Evolutionary conservation across 2,113 vertebrate genomes (phyloP).

Genomic region (Eudorcas thomsonii): DNA sequence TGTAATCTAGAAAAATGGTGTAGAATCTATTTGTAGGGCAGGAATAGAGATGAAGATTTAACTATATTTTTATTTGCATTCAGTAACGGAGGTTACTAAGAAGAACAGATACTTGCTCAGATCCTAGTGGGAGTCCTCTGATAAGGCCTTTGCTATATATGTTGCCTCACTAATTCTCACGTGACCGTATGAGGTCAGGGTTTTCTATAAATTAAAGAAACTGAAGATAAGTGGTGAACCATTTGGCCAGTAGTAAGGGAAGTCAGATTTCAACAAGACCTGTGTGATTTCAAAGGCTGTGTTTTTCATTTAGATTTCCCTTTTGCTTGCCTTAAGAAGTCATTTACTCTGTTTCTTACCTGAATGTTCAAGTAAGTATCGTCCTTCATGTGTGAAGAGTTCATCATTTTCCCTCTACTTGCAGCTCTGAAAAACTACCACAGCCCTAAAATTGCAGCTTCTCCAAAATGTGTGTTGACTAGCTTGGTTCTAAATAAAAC

Average conservation of each 20-base stretch:
- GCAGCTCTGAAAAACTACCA: not conserved
- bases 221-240: rapidly evolving
- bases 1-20: not conserved
- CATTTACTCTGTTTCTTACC: not conserved
- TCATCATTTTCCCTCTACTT: not conserved
- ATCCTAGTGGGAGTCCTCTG: too few species aligned
- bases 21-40: not conserved
- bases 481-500: not conserved
- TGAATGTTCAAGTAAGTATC: not conserved
- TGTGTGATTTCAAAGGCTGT: not conserved
- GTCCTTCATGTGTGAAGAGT: not conserved
- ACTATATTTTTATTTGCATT: not conserved
- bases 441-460: not conserved
- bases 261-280: not conserved
- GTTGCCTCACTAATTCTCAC: not conserved
- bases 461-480: not conserved
- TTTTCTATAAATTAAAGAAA: not conserved
- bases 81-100: rapidly evolving
- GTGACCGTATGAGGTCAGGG: rapidly evolving
- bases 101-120: too few species aligned
- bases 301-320: too few species aligned
- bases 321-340: not conserved
- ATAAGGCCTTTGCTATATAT: too few species aligned
- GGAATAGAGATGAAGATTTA: not conserved
- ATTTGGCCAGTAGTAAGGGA: not conserved